phyloP scores from a whole-genome alignment of 2,113 vertebrate species.

The Apteryx owenii region DNA sequence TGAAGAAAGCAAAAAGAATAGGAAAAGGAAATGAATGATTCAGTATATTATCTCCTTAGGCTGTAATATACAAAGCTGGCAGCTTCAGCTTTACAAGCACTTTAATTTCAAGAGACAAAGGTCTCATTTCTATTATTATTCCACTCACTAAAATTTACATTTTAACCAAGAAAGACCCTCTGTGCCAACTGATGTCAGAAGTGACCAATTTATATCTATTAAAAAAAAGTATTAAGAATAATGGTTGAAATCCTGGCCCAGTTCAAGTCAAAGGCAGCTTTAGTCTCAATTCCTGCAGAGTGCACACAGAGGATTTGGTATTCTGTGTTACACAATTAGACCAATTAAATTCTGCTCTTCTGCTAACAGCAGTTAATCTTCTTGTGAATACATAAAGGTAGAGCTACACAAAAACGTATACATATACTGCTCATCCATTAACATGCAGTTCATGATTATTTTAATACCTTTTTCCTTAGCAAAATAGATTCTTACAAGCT shows the following conservation, averaged over 20 bases:
- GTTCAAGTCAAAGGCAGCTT: not conserved
- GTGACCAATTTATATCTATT: slow-evolving; percentile 64
- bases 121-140: slow-evolving; percentile 72
- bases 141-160: slow-evolving; percentile 65
- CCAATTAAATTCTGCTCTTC: slow-evolving; percentile 47
- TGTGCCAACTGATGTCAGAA: slow-evolving; percentile 52
- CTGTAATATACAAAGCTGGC: slow-evolving; percentile 65
- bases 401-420: not conserved
- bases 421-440: not conserved
- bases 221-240: slow-evolving; percentile 13
- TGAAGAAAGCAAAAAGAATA: slow-evolving; percentile 69
- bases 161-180: slow-evolving; percentile 61
- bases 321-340: slow-evolving; percentile 24
- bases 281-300: not conserved
- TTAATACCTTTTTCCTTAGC: not conserved
- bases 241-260: slow-evolving; percentile 4
- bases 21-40: slow-evolving; percentile 73
- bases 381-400: slow-evolving; percentile 13
- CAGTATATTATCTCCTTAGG: slow-evolving; percentile 70
- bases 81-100: slow-evolving; percentile 70
- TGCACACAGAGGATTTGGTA: slow-evolving; percentile 20
- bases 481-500: not conserved
- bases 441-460: not conserved
- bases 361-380: slow-evolving; percentile 44
- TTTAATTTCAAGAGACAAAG: slow-evolving; percentile 76